These are phyloP conservation scores for Xiphorhynchus erythropygius DNA, from an alignment of 2,797 vertebrate genomes.

Conservation along the genomic window DNA sequence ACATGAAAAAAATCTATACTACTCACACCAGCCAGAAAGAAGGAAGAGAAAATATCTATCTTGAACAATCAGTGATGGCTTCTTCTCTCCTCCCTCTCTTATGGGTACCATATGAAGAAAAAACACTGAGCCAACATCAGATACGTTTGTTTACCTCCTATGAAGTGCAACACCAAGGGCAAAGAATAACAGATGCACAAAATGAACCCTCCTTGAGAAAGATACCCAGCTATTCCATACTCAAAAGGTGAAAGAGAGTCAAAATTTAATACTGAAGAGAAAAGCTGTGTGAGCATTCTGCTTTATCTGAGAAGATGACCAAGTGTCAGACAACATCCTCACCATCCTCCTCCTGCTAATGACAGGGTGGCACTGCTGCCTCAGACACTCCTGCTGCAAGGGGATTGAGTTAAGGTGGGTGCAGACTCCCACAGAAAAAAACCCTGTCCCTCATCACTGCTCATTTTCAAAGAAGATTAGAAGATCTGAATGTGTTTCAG, in stretches of 20 bases:
- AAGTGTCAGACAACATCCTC: background rate
- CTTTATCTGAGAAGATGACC: background rate
- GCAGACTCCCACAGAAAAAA: background rate
- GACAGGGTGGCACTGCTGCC: background rate
- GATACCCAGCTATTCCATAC: background rate
- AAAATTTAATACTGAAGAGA: background rate
- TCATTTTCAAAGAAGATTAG: background rate
- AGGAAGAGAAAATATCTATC: background rate
- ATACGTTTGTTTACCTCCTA: accelerated
- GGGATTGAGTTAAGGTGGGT: accelerated
- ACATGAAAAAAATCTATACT: background rate
- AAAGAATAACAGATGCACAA: background rate
- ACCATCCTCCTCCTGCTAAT: accelerated
- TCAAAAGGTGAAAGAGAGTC: background rate
- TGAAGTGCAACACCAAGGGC: background rate
- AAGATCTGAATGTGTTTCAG: background rate
- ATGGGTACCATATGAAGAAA: background rate
- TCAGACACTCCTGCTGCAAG: background rate
- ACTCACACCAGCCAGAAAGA: background rate
- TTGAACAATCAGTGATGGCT: background rate
- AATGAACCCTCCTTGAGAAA: background rate
- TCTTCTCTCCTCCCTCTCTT: background rate
- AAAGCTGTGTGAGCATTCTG: background rate
- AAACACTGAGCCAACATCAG: background rate
- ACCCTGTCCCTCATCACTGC: background rate